Base-by-base conservation (phyloP, 2,888 invertebrate genomes). In the Limnephilus lunatus region DNA sequence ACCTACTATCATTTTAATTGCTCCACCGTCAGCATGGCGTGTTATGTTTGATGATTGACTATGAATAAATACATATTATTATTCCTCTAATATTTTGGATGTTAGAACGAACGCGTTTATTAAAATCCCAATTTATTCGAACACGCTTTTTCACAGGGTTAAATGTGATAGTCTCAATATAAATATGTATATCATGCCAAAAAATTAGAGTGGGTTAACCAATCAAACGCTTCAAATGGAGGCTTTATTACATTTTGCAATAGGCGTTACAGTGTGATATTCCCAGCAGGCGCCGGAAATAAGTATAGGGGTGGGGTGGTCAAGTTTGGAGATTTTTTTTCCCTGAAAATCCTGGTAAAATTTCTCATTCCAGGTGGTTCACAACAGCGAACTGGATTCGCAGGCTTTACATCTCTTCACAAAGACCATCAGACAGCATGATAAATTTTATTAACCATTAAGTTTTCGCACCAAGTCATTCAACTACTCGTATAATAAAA, bases 191-290 rank as follows among this genome's bases (percentile, higher is more conserved):
- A 53, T 81, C 81, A 91, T 91, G 89, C 80, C 32, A 81, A 89
- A 92, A 82, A 89, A 87, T 81, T 90, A 39, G 44, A 90, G 91
- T 92, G 89, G 90, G 90, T 88, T 88, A 92, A 91, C 92, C 92
- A 93, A 93, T 93, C 92, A 92, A 88, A 92, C 92, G 93, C 90
- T 88, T 90, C 92, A 44, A 85, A 82, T 91, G 83, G 87, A 48
- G 85, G 88, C 87, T 91, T 93, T 92, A 93, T 92, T 92, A 92
- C 92, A 92, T 93, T 93, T 93, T 89, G 68, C 53, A 87, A 48
- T 15, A 15, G 19, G 32, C 31, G 82, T 68, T 68, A n/a, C 7
- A 25, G 25, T n/a, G 68, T 68, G 7, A 68, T 68, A n/a, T 68
- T 68, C 68, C 68, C 19, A 68, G 68, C 4, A 68, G 25, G 7